Base-by-base conservation (phyloP, 2,888 invertebrate genomes). In the Steinernema scapterisci region DNA sequence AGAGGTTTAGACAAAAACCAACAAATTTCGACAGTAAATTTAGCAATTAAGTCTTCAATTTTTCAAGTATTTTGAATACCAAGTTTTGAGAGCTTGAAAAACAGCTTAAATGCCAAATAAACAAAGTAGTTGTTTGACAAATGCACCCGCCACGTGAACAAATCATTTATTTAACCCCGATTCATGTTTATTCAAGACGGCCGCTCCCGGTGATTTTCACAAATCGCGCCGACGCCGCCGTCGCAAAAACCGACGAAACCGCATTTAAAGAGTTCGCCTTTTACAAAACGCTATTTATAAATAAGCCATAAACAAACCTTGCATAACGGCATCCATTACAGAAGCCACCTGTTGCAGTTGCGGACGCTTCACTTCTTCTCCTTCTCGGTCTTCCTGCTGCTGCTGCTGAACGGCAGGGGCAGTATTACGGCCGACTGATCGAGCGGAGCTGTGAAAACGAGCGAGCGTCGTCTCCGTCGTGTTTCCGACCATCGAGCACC, bases 381-480 rank as follows among this genome's bases (percentile, higher is more conserved):
- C 38, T 38, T 38, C 38, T 38, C 38, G 5, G 3, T 48, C 19
- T 16, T 63, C 27, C 63, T 63, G 63, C 63, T 54, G 54, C 54
- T 54, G 54, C 23, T 63, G 63, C 63, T 63, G 63, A 27, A 63
- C 63, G 63, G 27, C 63, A 63, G 63, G 54, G 38, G 63, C 63
- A 63, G 63, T 63, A 63, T 31, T 63, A 63, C 27, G 63, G 63
- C 63, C 63, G 63, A 63, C 63, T 63, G 63, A 63, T 63, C 63
- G 63, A 63, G 63, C 63, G 63, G 63, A 63, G 63, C 38, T 27
- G 31, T 63, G 63, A 63, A 27, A 63, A 63, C 63, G 63, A 63
- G 63, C 63, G 63, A 63, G 63, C 63, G 63, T 27, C 63, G 63
- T 63, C 63, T 63, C 63, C 63, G 63, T 31, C 31, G 63, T 63